These are phyloP conservation scores for Turritopsis rubra DNA, from an alignment of 30 jellyfish, hydroid and myxozoan species.

Conservation along the genomic window DNA sequence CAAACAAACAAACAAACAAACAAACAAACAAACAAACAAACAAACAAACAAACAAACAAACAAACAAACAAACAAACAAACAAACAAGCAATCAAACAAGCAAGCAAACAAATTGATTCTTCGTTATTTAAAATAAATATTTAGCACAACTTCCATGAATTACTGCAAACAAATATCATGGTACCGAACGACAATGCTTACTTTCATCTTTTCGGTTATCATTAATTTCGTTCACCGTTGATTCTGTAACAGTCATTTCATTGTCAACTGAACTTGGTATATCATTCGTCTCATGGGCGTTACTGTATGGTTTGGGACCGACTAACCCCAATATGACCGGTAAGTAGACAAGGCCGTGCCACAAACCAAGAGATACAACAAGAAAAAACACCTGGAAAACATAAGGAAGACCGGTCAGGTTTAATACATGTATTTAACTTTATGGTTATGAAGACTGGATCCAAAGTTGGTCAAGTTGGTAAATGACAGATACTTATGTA, in stretches of 20 bases:
- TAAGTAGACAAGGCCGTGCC: slow-evolving; percentile 3
- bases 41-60: no score
- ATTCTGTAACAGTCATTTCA: background rate
- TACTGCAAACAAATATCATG: no score
- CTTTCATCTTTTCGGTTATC: background rate
- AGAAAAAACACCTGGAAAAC: slow-evolving; percentile 9
- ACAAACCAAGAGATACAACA: slow-evolving; percentile 10
- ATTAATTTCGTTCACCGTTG: background rate
- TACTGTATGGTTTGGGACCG: slow-evolving; percentile 8
- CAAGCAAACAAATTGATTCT: no score
- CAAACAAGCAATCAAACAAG: no score
- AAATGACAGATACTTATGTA: background rate
- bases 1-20: no score
- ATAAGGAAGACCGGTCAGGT: no score
- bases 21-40: no score
- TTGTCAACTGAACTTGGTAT: background rate
- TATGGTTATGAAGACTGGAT: no score
- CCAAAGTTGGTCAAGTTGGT: background rate
- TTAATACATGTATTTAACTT: no score
- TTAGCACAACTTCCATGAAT: no score
- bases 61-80: no score
- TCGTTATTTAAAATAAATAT: no score
- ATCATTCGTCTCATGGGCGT: background rate
- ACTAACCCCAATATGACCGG: slow-evolving; percentile 7
- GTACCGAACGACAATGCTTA: background rate